These are phyloP conservation scores for Speoplatyrhinus poulsoni DNA, from an alignment of 2,113 vertebrate genomes.

Conservation along the genomic window DNA sequence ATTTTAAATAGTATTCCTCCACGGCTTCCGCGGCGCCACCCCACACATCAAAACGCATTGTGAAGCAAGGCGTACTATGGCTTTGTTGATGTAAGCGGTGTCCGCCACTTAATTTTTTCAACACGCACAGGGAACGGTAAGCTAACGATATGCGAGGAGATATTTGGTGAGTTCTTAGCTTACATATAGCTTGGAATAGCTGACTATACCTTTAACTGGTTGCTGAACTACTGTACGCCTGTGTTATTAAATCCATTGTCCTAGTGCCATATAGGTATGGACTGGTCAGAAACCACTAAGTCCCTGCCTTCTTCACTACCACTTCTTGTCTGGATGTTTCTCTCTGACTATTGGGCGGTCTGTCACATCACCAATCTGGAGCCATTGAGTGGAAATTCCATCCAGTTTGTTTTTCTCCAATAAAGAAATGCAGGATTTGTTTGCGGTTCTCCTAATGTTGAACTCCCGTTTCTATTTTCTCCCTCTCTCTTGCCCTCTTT, in stretches of 20 bases:
- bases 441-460: slow-evolving; percentile 4
- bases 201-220: not conserved
- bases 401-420: slow-evolving; percentile 12
- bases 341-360: slow-evolving; percentile 41
- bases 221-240: not conserved
- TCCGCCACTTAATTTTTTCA: too few relatives aligned
- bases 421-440: slow-evolving; percentile 21
- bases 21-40: too few relatives aligned
- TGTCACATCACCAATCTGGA: slow-evolving; percentile 11
- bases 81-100: too few relatives aligned
- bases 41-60: too few relatives aligned
- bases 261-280: not conserved
- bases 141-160: too few relatives aligned
- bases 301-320: slow-evolving; percentile 4
- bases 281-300: not conserved
- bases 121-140: too few relatives aligned
- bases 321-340: slow-evolving; percentile 24
- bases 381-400: not conserved
- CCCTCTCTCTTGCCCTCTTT: not conserved
- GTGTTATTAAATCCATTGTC: not conserved
- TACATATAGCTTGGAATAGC: too few relatives aligned
- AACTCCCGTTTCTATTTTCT: not conserved
- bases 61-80: too few relatives aligned
- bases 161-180: too few relatives aligned
- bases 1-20: too few relatives aligned